phyloP scores from a whole-genome alignment of 2,888 invertebrate species.

The Ctena decussata region DNA sequence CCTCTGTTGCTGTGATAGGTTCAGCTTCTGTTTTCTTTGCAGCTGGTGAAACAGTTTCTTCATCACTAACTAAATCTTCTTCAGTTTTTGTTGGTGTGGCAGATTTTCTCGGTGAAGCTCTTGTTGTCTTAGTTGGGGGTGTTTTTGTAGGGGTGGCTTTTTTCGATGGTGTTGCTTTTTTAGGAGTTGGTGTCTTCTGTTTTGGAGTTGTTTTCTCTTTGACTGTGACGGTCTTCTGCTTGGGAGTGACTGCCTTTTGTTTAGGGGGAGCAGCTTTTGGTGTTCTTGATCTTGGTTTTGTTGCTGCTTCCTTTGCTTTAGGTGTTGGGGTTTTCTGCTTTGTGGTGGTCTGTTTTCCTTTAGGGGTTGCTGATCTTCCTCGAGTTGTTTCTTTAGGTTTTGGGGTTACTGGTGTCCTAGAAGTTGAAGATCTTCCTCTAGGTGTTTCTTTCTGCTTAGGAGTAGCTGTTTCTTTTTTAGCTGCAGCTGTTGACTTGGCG shows the following conservation, averaged over 20 bases:
- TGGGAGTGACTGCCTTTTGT: constrained; percentile 48
- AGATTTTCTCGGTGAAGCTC: constrained; percentile 39
- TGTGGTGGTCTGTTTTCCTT: constrained; percentile 15
- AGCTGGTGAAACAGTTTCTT: not conserved
- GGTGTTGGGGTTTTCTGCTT: constrained; percentile 23
- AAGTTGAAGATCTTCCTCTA: constrained; percentile 31
- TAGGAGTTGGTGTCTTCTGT: constrained; percentile 31
- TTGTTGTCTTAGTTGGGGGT: constrained; percentile 31
- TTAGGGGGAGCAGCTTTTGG: constrained; percentile 43
- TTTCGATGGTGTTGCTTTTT: constrained; percentile 31
- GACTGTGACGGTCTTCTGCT: constrained; percentile 32
- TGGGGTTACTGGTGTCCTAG: constrained; percentile 34
- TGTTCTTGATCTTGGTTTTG: not conserved
- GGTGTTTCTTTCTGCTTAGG: constrained; percentile 52
- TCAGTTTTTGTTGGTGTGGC: constrained; percentile 9
- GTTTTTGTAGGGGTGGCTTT: constrained; percentile 39
- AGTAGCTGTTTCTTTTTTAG: constrained; percentile 42
- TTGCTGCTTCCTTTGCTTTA: constrained; percentile 9
- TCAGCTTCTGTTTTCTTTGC: constrained; percentile 27
- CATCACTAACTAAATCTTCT: constrained; percentile 11
- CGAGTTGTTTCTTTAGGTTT: constrained; percentile 31
- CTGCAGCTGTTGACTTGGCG: not conserved
- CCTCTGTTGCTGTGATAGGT: constrained; percentile 9
- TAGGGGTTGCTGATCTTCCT: constrained; percentile 35
- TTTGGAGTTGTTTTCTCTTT: constrained; percentile 24